These are phyloP conservation scores for Clarias platycephalus DNA, from an alignment of 2,797 vertebrate species.

Conservation along the genomic window DNA sequence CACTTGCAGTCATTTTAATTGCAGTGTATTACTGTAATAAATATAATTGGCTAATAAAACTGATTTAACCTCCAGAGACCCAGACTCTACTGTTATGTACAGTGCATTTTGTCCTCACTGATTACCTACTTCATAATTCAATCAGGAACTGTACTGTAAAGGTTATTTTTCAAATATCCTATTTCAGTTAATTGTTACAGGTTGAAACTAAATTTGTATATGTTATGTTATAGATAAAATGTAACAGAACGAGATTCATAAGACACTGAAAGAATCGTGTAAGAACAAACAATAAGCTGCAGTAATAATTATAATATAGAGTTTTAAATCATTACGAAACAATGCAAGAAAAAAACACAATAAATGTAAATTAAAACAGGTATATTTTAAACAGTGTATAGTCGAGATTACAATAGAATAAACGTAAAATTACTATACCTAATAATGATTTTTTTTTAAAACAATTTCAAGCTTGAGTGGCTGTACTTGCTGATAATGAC, in stretches of 20 bases:
- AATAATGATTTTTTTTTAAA: not conserved
- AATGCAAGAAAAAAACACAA: not conserved
- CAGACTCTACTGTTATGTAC: no score
- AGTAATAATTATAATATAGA: not conserved
- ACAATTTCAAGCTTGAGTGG: slow-evolving; percentile 15
- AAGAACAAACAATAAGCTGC: not conserved
- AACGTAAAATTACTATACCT: not conserved
- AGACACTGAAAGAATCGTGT: not conserved
- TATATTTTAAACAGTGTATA: not conserved
- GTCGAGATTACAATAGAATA: not conserved
- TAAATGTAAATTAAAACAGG: not conserved
- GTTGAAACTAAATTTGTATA: not conserved
- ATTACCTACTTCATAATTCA: not conserved
- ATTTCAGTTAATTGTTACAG: not conserved
- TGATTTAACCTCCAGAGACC: no score
- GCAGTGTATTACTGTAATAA: no score
- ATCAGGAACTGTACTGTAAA: not conserved
- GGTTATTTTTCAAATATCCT: no score
- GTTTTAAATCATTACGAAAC: not conserved
- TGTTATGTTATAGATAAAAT: no score
- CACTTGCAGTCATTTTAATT: no score
- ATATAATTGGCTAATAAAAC: no score
- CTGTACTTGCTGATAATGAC: not conserved
- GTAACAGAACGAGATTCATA: not conserved
- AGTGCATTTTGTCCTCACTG: not conserved